These are phyloP conservation scores for Sylvia borin DNA, from an alignment of 2,797 vertebrate genomes.

Conservation along the genomic window DNA sequence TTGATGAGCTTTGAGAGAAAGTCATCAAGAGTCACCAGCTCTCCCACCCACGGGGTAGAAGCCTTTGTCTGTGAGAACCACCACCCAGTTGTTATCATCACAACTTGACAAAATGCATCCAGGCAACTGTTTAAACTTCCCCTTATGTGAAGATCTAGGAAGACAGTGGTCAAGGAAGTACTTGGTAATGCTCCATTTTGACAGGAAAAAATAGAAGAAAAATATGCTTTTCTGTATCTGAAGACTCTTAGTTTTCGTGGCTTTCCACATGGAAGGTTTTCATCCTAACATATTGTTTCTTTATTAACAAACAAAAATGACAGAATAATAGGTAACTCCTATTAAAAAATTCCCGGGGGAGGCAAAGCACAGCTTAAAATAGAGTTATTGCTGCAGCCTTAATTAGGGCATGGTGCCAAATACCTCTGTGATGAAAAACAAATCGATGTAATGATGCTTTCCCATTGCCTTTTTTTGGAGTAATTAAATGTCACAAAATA, in stretches of 20 bases:
- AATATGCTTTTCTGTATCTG: not conserved
- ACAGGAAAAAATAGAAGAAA: not conserved
- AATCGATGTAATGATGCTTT: not conserved
- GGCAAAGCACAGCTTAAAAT: slow-evolving; percentile 5
- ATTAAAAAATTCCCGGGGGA: not conserved
- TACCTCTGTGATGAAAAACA: slow-evolving; percentile 25
- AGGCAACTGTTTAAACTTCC: not conserved
- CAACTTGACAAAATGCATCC: not conserved
- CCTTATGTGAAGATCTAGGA: not conserved
- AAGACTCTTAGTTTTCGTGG: not conserved
- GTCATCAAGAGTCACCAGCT: not conserved
- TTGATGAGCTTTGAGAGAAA: not conserved
- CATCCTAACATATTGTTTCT: not conserved
- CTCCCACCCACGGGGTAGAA: not conserved
- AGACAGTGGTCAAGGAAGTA: not conserved
- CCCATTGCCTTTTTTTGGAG: not conserved
- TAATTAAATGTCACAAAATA: slow-evolving; percentile 5
- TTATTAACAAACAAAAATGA: slow-evolving; percentile 27
- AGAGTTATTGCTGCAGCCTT: slow-evolving; percentile 5
- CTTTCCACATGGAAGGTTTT: not conserved
- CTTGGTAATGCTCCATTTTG: not conserved
- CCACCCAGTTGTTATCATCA: not conserved
- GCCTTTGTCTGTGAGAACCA: fast-evolving
- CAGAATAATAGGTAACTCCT: not conserved
- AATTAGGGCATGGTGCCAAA: slow-evolving; percentile 15